These are phyloP conservation scores for Xenopus laevis DNA, from an alignment of 2,113 vertebrate genomes.

Conservation along the genomic window DNA sequence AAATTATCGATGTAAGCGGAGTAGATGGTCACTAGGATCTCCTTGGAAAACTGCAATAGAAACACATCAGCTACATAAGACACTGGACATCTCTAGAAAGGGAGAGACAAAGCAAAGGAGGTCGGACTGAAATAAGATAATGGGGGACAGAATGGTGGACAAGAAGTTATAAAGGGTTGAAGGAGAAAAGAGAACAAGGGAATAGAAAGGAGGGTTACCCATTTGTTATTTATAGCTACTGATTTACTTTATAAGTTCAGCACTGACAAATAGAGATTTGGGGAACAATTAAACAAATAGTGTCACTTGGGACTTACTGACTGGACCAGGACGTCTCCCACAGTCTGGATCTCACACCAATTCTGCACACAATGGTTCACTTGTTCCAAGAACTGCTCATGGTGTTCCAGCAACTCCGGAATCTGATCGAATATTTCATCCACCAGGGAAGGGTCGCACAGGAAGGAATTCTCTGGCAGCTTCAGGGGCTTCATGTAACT, in stretches of 20 bases:
- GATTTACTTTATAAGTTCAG: too few relatives aligned
- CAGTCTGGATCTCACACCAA: constrained; percentile 90
- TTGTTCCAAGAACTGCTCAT: constrained; percentile 93
- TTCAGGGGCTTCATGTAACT: constrained; percentile 97
- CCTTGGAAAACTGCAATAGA: constrained; percentile 86
- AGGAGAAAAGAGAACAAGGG: too few relatives aligned
- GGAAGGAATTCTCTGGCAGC: constrained; percentile 81
- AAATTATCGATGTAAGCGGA: constrained; percentile 98
- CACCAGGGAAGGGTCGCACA: constrained; percentile 89
- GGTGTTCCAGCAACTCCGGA: constrained; percentile 94
- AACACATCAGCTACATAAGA: not conserved
- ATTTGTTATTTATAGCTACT: too few relatives aligned
- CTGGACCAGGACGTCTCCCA: constrained; percentile 88
- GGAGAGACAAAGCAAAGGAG: too few relatives aligned
- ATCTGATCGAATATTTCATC: constrained; percentile 98
- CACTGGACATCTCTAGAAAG: too few relatives aligned
- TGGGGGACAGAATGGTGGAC: too few relatives aligned
- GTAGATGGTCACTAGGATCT: constrained; percentile 90
- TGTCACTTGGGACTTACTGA: constrained; percentile 71
- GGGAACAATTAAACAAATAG: too few relatives aligned
- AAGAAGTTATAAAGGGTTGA: too few relatives aligned
- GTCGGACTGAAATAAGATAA: too few relatives aligned
- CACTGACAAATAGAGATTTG: too few relatives aligned
- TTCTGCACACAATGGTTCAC: constrained; percentile 81
- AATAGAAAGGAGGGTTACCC: too few relatives aligned